A percentile compares a stretch with the other conserved stretches of the same genome.
These are phyloP conservation scores for Panagrolaimus sp. DNA, from an alignment of 1,140 invertebrate genomes.

Conservation along the genomic window DNA sequence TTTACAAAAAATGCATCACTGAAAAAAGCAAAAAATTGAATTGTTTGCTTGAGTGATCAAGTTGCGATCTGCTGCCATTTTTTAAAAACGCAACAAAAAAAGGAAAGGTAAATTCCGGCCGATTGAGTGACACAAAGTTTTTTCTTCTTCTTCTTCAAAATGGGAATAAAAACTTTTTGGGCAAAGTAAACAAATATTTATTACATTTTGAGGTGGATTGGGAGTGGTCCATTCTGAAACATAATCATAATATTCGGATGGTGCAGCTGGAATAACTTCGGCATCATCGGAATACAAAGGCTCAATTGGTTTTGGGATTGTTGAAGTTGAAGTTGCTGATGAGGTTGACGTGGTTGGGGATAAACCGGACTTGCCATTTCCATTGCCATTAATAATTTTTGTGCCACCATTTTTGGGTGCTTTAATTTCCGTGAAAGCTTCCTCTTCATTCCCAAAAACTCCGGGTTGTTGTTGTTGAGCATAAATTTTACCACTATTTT, in stretches of 20 bases:
- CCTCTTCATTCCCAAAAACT: not conserved
- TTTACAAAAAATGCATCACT: no score
- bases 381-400: no score
- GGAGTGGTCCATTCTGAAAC: not conserved
- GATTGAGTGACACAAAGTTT: no score
- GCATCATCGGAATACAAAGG: not conserved
- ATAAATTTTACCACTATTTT: not conserved
- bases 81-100: not conserved
- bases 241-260: slow-evolving; percentile 10
- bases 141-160: not conserved
- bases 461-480: slow-evolving; percentile 1
- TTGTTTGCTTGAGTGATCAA: not conserved
- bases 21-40: no score
- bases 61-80: not conserved
- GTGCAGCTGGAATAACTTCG: not conserved
- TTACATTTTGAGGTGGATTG: not conserved
- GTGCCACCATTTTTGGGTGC: not conserved
- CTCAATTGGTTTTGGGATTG: not conserved
- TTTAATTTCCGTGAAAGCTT: not conserved
- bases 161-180: not conserved
- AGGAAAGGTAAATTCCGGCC: not conserved
- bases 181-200: not conserved
- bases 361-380: not conserved
- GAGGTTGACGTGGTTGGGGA: slow-evolving; percentile 1
- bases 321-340: not conserved